A percentile compares a stretch with the other conserved stretches of the same genome.
phyloP scores from a whole-genome alignment of 2,797 vertebrate species.

The Uromys caudimaculatus region DNA sequence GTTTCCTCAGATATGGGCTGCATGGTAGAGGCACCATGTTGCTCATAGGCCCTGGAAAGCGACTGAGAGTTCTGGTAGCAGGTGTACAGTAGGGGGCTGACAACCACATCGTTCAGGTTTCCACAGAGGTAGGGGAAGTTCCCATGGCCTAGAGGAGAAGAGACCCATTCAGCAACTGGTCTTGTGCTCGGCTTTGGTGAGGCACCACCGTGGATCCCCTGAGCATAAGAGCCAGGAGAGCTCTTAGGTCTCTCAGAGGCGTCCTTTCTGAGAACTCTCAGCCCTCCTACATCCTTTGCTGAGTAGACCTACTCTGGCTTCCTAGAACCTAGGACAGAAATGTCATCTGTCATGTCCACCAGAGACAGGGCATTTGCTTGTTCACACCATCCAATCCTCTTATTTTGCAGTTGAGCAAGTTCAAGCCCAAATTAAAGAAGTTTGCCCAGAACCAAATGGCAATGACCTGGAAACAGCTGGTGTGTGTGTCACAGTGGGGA shows the following conservation, averaged over 20 bases:
- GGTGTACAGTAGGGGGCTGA: slow-evolving; percentile 94
- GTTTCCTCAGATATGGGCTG: slow-evolving; percentile 97
- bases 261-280: neutral
- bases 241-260: rapidly evolving
- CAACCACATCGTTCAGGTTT: slow-evolving; percentile 93
- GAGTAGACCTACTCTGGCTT: neutral
- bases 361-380: no score
- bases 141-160: slow-evolving; percentile 92
- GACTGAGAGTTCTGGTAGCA: slow-evolving; percentile 97
- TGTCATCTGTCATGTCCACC: rapidly evolving
- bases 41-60: slow-evolving; percentile 94
- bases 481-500: rapidly evolving
- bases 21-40: slow-evolving; percentile 91
- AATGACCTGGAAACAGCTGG: rapidly evolving
- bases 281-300: neutral
- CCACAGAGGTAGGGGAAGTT: slow-evolving; percentile 95
- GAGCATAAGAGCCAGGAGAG: rapidly evolving
- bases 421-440: neutral
- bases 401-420: no score
- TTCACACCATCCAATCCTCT: neutral
- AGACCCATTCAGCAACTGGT: rapidly evolving
- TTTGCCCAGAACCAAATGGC: no score
- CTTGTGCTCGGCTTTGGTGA: rapidly evolving
- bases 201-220: rapidly evolving
- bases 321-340: neutral